These are phyloP conservation scores for Palaemon carinicauda DNA, from an alignment of 1,140 invertebrate genomes.

Conservation along the genomic window DNA sequence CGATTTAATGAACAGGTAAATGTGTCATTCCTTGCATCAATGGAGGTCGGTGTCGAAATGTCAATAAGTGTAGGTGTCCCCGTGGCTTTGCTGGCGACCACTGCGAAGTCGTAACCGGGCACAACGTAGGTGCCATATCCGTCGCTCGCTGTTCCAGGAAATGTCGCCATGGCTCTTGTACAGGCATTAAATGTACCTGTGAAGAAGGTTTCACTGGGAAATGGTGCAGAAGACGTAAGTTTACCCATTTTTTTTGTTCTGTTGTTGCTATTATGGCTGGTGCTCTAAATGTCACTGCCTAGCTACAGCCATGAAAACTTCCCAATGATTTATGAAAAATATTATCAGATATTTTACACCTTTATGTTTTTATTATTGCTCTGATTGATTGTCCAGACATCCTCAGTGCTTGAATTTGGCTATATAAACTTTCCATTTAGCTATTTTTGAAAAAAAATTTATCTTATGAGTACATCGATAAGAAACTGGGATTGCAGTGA, in stretches of 20 bases:
- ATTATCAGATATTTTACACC: too few relatives aligned
- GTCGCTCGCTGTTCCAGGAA: conserved; percentile 14
- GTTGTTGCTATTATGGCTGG: not conserved
- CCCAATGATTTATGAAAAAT: too few relatives aligned
- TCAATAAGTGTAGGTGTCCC: conserved; percentile 85
- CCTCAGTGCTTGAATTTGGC: too few relatives aligned
- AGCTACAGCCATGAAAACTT: too few relatives aligned
- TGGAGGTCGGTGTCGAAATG: conserved; percentile 82
- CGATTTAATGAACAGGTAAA: conserved; percentile 72
- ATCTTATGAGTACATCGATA: too few relatives aligned
- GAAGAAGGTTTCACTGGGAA: conserved; percentile 24
- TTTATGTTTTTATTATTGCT: too few relatives aligned
- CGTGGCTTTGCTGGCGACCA: conserved; percentile 81
- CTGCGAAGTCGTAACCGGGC: conserved; percentile 75
- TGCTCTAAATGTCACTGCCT: not conserved
- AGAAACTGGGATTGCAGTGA: too few relatives aligned
- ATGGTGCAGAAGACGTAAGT: conserved; percentile 55
- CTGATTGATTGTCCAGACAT: too few relatives aligned
- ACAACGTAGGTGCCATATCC: not conserved
- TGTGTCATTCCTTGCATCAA: conserved; percentile 88
- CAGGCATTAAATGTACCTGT: conserved; percentile 22
- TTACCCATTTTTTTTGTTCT: not conserved
- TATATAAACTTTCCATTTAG: too few relatives aligned
- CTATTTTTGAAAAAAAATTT: too few relatives aligned
- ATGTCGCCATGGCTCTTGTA: conserved; percentile 46